Conservation (phyloP, 2,797 vertebrate genomes). For the Balearica regulorum region DNA sequence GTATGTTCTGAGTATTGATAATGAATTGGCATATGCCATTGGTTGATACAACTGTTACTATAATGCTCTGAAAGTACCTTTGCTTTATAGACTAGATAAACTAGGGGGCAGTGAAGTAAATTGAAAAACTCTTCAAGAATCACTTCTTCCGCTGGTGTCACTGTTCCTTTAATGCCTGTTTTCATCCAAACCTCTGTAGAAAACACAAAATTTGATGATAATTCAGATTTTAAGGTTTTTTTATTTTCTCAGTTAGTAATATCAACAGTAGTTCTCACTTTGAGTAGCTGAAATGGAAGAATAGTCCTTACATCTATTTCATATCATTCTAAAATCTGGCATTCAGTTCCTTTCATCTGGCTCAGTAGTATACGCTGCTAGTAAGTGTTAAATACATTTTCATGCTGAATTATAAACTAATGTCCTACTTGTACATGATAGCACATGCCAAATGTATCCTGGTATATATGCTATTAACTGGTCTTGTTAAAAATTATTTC, state of each 20-base stretch:
- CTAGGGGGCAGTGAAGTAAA: neutral
- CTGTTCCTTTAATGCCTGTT: neutral
- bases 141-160: neutral
- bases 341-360: neutral
- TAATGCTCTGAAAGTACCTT: neutral
- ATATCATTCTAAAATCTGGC: neutral
- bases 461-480: neutral
- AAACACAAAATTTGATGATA: neutral
- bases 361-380: neutral
- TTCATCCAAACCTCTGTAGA: neutral
- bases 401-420: neutral
- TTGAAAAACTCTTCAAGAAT: neutral
- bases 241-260: neutral
- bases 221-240: neutral
- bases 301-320: neutral
- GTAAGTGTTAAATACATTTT: neutral
- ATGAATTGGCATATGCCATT: neutral
- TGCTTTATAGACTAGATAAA: neutral
- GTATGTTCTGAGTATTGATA: neutral
- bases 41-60: neutral
- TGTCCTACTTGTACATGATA: neutral
- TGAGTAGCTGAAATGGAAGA: neutral
- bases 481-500: neutral
- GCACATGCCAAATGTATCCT: neutral
- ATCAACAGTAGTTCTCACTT: neutral